These are phyloP conservation scores for Labroides dimidiatus DNA, from an alignment of 2,797 vertebrate genomes.

Conservation along the genomic window DNA sequence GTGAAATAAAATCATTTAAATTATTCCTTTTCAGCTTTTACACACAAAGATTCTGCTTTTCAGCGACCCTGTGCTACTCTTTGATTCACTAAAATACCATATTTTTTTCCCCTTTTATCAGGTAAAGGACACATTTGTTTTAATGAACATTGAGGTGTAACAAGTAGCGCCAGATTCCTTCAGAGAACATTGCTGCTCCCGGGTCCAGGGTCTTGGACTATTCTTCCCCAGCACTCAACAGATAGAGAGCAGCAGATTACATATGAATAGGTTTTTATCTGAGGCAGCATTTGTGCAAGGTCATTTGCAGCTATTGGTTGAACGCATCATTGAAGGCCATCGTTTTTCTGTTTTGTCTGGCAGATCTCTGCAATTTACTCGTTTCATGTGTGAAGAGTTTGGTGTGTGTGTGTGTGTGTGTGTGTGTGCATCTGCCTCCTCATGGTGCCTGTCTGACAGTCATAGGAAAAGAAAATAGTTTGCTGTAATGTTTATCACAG, in stretches of 20 bases:
- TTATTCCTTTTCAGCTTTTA: not conserved
- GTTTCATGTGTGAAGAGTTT: slow-evolving; percentile 52
- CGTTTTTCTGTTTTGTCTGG: slow-evolving; percentile 46
- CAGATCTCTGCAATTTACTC: slow-evolving; percentile 43
- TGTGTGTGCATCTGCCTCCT: slow-evolving; percentile 42
- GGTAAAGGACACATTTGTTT: slow-evolving; percentile 30
- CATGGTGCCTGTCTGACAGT: slow-evolving; percentile 27
- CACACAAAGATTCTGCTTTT: not conserved
- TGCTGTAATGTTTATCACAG: slow-evolving; percentile 37
- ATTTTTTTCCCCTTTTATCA: slow-evolving; percentile 13
- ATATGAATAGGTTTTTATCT: slow-evolving; percentile 40
- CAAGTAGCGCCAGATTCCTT: slow-evolving; percentile 21
- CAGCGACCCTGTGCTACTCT: not conserved
- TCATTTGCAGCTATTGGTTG: slow-evolving; percentile 49
- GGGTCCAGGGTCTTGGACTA: slow-evolving; percentile 26
- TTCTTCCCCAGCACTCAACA: slow-evolving; percentile 18
- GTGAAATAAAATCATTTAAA: not conserved
- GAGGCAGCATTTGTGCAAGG: slow-evolving; percentile 48
- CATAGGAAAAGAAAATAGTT: slow-evolving; percentile 36
- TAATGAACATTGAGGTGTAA: slow-evolving; percentile 12
- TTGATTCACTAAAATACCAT: slow-evolving; percentile 1
- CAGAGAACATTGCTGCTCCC: not conserved
- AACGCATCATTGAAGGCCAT: slow-evolving; percentile 40
- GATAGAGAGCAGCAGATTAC: slow-evolving; percentile 47
- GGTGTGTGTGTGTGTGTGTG: slow-evolving; percentile 23